These are phyloP conservation scores for Melanotus villosus DNA, from an alignment of 2,888 invertebrate genomes.

Conservation along the genomic window DNA sequence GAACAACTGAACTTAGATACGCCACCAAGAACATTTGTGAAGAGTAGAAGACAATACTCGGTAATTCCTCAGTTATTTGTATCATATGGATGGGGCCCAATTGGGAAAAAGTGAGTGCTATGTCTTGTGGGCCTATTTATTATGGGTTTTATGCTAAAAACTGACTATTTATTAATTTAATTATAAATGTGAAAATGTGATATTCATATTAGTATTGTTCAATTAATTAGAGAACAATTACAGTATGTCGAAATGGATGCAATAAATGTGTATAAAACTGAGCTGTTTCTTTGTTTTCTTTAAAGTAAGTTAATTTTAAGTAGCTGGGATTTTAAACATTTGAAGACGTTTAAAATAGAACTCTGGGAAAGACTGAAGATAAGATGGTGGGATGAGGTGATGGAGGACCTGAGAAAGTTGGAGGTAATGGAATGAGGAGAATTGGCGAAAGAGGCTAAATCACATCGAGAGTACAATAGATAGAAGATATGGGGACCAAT, in stretches of 20 bases:
- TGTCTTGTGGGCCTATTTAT: background rate
- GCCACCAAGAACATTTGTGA: conserved; percentile 13
- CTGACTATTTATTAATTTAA: conserved; percentile 19
- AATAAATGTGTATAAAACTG: conserved; percentile 1
- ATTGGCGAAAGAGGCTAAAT: too few species aligned
- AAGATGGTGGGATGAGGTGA: too few species aligned
- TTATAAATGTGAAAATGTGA: conserved; percentile 19
- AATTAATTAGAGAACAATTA: background rate
- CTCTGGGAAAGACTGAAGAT: too few species aligned
- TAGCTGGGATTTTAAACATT: too few species aligned
- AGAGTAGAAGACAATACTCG: conserved; percentile 61
- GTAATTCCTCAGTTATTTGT: conserved; percentile 71
- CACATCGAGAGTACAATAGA: too few species aligned
- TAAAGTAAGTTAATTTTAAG: too few species aligned
- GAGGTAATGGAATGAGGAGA: too few species aligned
- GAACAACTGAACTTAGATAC: conserved; percentile 4
- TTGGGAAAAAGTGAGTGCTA: conserved; percentile 61
- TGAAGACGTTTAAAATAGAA: too few species aligned
- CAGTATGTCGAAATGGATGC: background rate
- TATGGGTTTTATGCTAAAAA: background rate
- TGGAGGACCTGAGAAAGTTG: too few species aligned
- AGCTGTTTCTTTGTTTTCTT: background rate
- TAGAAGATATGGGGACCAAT: too few species aligned
- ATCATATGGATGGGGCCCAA: conserved; percentile 71
- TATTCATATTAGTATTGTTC: background rate